Evolutionary conservation across 2,113 vertebrate species (phyloP).

Genomic region (Amphiprion percula): DNA sequence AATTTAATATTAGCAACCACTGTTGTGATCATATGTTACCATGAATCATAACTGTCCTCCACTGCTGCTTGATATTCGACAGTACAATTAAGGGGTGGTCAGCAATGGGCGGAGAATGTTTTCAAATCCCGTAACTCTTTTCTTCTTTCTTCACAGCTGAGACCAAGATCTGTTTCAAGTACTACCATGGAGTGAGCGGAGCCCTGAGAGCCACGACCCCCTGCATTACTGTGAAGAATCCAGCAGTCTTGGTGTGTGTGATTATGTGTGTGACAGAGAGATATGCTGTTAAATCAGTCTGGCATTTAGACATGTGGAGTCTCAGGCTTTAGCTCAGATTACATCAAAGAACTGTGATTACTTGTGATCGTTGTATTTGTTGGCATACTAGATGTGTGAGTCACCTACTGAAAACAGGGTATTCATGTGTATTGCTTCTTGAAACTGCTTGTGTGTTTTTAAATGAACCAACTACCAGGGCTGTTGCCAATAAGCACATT

Average conservation of each 20-base stretch:
- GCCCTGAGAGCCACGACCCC: constrained; percentile 96
- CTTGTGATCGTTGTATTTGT: not conserved
- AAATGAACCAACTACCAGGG: not conserved
- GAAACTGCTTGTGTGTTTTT: not conserved
- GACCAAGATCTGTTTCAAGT: constrained; percentile 99
- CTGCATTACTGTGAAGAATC: constrained; percentile 98
- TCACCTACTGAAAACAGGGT: not conserved
- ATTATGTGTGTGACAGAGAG: not conserved
- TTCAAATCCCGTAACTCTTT: not conserved
- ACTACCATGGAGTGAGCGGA: constrained; percentile 97
- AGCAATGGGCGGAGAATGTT: too few relatives aligned
- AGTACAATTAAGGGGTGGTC: too few relatives aligned
- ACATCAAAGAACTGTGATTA: too few relatives aligned
- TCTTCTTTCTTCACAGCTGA: constrained; percentile 87
- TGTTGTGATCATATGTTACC: too few relatives aligned
- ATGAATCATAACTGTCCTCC: not conserved
- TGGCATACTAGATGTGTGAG: not conserved
- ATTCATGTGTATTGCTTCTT: too few relatives aligned
- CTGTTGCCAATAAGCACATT: not conserved
- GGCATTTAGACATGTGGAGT: not conserved
- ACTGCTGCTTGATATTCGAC: too few relatives aligned
- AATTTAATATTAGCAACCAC: too few relatives aligned
- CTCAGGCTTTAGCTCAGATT: too few relatives aligned
- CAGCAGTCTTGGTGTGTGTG: constrained; percentile 90
- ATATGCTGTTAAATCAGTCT: not conserved